Evolutionary conservation across 2,113 vertebrate genomes (phyloP).

Genomic region (Chionodraco myersi): DNA sequence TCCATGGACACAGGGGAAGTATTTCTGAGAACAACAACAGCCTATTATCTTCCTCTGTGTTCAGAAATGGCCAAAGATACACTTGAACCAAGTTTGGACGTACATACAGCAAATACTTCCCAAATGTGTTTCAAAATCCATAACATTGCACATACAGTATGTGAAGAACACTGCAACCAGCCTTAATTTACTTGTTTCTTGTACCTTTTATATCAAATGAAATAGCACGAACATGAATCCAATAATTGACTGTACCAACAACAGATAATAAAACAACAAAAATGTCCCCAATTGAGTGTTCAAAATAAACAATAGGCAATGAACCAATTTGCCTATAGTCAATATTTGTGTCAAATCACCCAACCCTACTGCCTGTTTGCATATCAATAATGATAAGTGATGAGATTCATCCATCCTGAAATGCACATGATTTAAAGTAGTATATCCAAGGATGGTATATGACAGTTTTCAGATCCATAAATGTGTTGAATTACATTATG

Average conservation of each 20-base stretch:
- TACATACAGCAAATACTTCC: background rate
- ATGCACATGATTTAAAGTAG: background rate
- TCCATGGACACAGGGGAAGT: constrained; percentile 66
- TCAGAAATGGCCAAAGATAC: constrained; percentile 25
- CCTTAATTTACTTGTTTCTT: background rate
- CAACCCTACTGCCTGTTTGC: background rate
- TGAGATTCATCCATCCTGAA: constrained; percentile 30
- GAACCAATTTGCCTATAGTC: too few relatives aligned
- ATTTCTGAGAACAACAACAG: constrained; percentile 17
- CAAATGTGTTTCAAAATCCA: background rate
- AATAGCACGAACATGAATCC: background rate
- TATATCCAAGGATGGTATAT: constrained; percentile 13
- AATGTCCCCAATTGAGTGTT: too few relatives aligned
- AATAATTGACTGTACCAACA: constrained; percentile 4
- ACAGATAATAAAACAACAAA: background rate
- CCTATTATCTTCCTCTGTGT: constrained; percentile 18
- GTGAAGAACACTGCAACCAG: background rate
- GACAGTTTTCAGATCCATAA: constrained; percentile 21
- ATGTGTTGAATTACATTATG: constrained; percentile 41
- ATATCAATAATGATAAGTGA: constrained; percentile 1
- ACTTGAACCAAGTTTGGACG: constrained; percentile 10
- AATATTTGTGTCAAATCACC: too few relatives aligned
- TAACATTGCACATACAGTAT: background rate
- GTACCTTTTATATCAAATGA: background rate
- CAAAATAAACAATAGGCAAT: too few relatives aligned